Base-by-base conservation (phyloP, 2,888 invertebrate species). In the Zaprionus obscuricornis region DNA sequence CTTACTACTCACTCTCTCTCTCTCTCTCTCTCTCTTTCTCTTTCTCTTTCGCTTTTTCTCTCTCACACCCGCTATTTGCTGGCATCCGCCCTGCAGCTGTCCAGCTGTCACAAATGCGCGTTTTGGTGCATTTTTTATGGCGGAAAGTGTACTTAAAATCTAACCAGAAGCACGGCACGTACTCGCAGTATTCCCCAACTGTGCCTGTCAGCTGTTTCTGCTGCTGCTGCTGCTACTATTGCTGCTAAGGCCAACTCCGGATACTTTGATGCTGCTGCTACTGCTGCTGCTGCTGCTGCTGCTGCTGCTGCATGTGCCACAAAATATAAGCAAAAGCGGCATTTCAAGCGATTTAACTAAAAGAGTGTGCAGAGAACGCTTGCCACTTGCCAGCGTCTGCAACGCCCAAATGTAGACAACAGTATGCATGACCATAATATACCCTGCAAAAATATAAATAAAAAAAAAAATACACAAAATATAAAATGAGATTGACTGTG, bases 101-200 rank as follows among this genome's bases (percentile, higher is more conserved):
- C 58, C 60, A 55, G 71, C 70, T 71, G 72, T 54, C 72, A 71
- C 66, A 71, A 71, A 51, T 70, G 70, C 70, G 63, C 72, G 66
- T 63, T 70, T 66, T 50, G 63, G 34, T 70, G 70, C 72, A 70
- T 58, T 63, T 66, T 63, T 57, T 71, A 63, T 55, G 63, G 57
- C 54, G 50, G 47, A 37, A 69, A 70, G 63, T 71, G 70, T 71
- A 71, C 70, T 70, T 70, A 70, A 71, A 63, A 66, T 66, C 63
- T 62, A 71, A 66, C 50, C 70, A 66, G 27, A 63, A 54, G 54
- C 63, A 59, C 40, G 51, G 57, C 72, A 70, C 72, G 72, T 70
- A 66, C 63, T 51, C 65, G 56, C 55, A 49, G 72, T 70, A 70
- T 71, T 71, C 70, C 74, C 72, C 70, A 73, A 59, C 66, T 69